Conservation (phyloP, 2,888 invertebrate genomes). For the Ephialtes manifestator region DNA sequence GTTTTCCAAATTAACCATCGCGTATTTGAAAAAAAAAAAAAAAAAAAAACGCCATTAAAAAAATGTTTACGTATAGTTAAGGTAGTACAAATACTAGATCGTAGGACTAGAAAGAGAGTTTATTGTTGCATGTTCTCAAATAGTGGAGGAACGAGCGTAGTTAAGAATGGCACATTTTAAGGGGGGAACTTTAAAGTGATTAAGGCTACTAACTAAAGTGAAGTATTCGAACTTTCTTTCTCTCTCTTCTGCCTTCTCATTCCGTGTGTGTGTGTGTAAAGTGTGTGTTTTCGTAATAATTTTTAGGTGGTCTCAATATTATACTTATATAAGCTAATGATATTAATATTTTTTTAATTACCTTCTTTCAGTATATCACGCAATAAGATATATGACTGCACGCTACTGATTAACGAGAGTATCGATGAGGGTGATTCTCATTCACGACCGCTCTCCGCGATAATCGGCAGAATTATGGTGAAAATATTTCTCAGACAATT, state of each 20-base stretch:
- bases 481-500: no score
- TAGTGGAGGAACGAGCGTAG: constrained; percentile 46
- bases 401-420: constrained; percentile 49
- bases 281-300: constrained; percentile 11
- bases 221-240: constrained; percentile 47
- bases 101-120: constrained; percentile 33
- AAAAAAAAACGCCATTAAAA: neutral
- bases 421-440: constrained; percentile 25
- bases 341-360: constrained; percentile 63
- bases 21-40: neutral
- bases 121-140: constrained; percentile 12
- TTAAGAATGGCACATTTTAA: constrained; percentile 68
- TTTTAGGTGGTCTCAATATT: constrained; percentile 54
- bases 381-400: constrained; percentile 61
- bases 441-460: constrained; percentile 23
- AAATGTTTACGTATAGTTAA: neutral
- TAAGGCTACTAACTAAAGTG: constrained; percentile 57
- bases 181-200: constrained; percentile 45
- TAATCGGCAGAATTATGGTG: constrained; percentile 1
- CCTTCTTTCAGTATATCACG: constrained; percentile 59
- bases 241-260: constrained; percentile 14
- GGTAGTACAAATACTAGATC: constrained; percentile 40
- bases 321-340: constrained; percentile 69
- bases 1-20: neutral
- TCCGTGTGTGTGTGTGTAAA: neutral